A percentile compares a stretch with the other conserved stretches of the same genome.
Evolutionary conservation across 2,113 vertebrate species (phyloP).

Genomic region (Choloepus hoffmanni): DNA sequence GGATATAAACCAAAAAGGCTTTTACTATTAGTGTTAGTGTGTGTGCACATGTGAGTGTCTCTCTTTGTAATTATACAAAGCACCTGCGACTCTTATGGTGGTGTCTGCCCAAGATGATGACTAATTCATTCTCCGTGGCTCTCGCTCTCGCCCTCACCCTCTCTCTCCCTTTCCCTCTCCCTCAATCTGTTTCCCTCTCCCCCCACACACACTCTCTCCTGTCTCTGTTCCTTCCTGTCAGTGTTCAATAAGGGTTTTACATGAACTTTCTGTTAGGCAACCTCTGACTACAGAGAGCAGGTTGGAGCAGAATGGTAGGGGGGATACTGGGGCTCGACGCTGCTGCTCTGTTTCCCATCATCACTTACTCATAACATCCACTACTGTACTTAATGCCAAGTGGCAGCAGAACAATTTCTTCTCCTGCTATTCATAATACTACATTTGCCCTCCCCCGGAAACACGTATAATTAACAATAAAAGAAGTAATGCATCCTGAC

Average conservation of each 20-base stretch:
- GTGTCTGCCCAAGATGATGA: constrained; percentile 39
- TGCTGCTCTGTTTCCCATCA: constrained; percentile 69
- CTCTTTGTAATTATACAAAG: constrained; percentile 35
- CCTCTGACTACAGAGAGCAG: constrained; percentile 52
- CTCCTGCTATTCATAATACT: constrained; percentile 58
- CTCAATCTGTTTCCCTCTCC: background rate
- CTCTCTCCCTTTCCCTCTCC: background rate
- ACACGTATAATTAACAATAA: constrained; percentile 79
- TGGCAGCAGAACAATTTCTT: constrained; percentile 71
- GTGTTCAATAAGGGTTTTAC: constrained; percentile 78
- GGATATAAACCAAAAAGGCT: background rate
- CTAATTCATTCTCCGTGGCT: background rate
- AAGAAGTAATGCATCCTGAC: constrained; percentile 74
- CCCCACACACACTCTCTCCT: constrained; percentile 25
- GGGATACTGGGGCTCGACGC: background rate
- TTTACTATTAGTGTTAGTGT: no score
- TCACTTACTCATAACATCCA: constrained; percentile 61
- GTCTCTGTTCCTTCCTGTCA: constrained; percentile 78
- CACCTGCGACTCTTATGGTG: constrained; percentile 41
- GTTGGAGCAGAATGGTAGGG: constrained; percentile 32
- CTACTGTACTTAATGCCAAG: constrained; percentile 75
- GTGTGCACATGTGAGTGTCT: background rate
- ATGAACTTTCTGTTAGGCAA: constrained; percentile 77
- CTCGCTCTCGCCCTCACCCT: background rate
- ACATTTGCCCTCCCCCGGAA: constrained; percentile 48